Evolutionary conservation across 2,888 invertebrate species (phyloP).

Genomic region (Cosmia pyralina): DNA sequence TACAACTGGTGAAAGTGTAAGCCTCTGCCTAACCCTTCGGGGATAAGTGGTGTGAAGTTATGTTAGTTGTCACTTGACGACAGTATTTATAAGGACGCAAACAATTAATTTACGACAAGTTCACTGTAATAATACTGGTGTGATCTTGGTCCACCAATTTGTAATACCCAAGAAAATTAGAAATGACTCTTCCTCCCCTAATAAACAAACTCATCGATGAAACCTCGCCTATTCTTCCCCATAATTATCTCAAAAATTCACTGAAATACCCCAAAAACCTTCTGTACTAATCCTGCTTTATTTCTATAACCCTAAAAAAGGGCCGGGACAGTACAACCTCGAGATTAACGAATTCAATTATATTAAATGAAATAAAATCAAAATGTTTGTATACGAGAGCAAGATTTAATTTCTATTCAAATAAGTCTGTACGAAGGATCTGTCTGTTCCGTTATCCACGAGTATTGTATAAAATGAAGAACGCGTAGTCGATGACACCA

Average conservation of each 20-base stretch:
- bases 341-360: slow-evolving; percentile 39
- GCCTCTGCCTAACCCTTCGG: neutral
- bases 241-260: slow-evolving; percentile 18
- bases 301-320: slow-evolving; percentile 35
- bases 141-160: neutral
- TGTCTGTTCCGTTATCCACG: neutral
- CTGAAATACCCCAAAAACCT: neutral
- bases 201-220: neutral
- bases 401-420: slow-evolving; percentile 49
- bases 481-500: neutral
- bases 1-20: neutral
- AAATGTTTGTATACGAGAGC: slow-evolving; percentile 30
- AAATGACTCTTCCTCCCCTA: neutral
- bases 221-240: slow-evolving; percentile 4
- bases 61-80: neutral
- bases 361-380: slow-evolving; percentile 47
- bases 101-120: neutral
- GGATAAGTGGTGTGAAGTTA: no score
- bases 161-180: neutral
- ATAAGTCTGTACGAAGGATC: slow-evolving; percentile 31
- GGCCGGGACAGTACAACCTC: neutral
- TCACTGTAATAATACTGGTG: neutral
- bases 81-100: neutral
- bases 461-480: slow-evolving; percentile 10
- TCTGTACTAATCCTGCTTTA: slow-evolving; percentile 4